Evolutionary conservation across 1,140 invertebrate genomes (phyloP), one percentile per base, ranked within the genome.

Genomic region (Amyelois transitella): DNA sequence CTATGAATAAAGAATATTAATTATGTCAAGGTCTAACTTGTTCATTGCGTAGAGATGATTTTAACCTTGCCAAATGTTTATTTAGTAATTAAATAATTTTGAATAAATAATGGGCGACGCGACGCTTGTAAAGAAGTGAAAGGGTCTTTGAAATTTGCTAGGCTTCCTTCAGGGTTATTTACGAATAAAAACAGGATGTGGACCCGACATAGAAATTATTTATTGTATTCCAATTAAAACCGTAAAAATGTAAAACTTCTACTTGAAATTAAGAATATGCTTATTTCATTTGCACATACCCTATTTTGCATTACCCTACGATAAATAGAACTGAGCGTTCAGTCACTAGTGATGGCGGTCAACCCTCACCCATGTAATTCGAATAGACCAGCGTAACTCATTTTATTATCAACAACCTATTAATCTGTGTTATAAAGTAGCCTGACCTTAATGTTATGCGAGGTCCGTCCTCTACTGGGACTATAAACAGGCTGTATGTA

Each of bases 1-100:
- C 47, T 58, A 66, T 69, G 64, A 71, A 79, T 79, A 72, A 68
- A 67, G 72, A 75, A 77, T 77, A 68, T 67, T 74, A 74, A 78
- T 69, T 64, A 68, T 75, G 67, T 77, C 72, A 81, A 81, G 74
- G 78, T 67, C 55, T 10, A 12, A 55, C 49, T 28, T 28, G 7
- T 28, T 64, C 72, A 69, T 81, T 79, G 75, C 72, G 70, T 69
- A 72, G 53, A 74, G 67, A 79, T 73, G 72, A 81, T 77, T 53
- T 32, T 60, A 74, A 76, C 75, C 75, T 81, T 81, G 75, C 53
- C 64, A 57, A 70, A 72, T 72, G 73, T 73, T 66, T 69, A 72
- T 68, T 64, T 60, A 62, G 64, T 60, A 70, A 76, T 68, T 68
- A 66, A 68, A 65, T 77, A 62, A 56, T 59, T 62, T 61, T 63